A percentile compares a stretch with the other conserved stretches of the same genome.
phyloP scores from a whole-genome alignment of 2,888 invertebrate genomes.

The Mesorhabditis sp. region DNA sequence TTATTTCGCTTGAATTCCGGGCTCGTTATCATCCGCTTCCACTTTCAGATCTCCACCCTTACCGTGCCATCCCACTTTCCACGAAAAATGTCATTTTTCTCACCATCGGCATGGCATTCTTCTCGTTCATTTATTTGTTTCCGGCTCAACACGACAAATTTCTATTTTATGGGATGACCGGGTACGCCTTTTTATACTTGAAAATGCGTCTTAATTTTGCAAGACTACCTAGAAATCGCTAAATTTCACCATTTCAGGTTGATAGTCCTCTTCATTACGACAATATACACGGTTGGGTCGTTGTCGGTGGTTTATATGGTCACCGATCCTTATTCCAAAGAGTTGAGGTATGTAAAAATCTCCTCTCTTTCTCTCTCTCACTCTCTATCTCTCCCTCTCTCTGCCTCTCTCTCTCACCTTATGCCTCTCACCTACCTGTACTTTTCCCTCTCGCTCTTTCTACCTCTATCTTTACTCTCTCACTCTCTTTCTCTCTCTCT shows the following conservation, averaged over 20 bases:
- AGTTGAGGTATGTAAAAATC: neutral
- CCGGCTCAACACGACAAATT: neutral
- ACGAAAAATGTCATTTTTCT: neutral
- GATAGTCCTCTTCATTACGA: neutral
- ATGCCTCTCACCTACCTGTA: too few species aligned
- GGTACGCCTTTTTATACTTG: neutral
- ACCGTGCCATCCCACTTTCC: neutral
- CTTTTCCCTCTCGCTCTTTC: too few species aligned
- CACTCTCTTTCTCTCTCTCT: too few species aligned
- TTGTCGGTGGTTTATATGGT: neutral
- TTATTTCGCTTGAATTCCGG: too few species aligned
- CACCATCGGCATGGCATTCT: neutral
- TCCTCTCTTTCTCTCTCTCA: too few species aligned
- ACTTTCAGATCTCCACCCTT: neutral
- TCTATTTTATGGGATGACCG: neutral
- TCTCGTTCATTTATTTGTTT: neutral
- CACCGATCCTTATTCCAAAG: neutral
- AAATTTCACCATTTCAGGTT: neutral
- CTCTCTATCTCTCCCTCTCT: too few species aligned
- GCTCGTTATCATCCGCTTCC: neutral
- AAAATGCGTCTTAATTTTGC: neutral
- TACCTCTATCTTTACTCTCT: too few species aligned
- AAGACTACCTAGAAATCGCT: neutral
- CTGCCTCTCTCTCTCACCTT: too few species aligned
- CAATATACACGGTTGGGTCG: neutral